These are phyloP conservation scores for Erinaceus europaeus DNA, from an alignment of 2,113 vertebrate species.

Conservation along the genomic window DNA sequence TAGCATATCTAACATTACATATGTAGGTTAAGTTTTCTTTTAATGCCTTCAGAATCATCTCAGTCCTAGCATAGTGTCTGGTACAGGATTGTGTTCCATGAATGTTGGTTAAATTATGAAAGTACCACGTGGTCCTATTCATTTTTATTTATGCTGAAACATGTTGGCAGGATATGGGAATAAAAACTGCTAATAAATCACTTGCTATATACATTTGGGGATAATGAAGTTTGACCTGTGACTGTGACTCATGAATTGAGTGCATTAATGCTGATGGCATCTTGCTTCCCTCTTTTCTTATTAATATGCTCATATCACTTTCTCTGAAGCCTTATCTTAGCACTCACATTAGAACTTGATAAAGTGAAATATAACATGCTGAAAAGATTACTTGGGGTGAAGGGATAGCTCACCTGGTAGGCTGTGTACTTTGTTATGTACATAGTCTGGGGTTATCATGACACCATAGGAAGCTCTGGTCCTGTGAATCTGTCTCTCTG, in stretches of 20 bases:
- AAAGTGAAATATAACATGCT: neutral
- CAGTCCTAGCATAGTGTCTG: neutral
- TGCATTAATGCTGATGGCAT: too few relatives aligned
- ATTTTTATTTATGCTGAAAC: slow-evolving; percentile 28
- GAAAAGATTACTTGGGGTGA: too few relatives aligned
- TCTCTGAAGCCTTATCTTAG: neutral
- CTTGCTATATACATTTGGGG: neutral
- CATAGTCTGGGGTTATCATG: too few relatives aligned
- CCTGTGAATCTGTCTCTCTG: too few relatives aligned
- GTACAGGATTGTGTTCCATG: neutral
- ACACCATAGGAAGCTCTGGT: too few relatives aligned
- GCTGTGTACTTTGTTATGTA: too few relatives aligned
- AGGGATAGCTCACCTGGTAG: too few relatives aligned
- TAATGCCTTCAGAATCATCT: neutral
- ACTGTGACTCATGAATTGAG: neutral
- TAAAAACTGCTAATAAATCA: neutral
- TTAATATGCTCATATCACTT: neutral
- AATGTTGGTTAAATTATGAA: neutral
- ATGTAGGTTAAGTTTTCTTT: neutral
- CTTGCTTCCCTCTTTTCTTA: neutral
- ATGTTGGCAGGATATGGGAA: neutral
- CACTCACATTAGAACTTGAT: neutral
- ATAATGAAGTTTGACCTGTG: neutral
- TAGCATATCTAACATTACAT: neutral
- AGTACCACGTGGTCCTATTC: neutral